These are phyloP conservation scores for Capitella teleta DNA, from an alignment of 1,140 invertebrate species.

Conservation along the genomic window DNA sequence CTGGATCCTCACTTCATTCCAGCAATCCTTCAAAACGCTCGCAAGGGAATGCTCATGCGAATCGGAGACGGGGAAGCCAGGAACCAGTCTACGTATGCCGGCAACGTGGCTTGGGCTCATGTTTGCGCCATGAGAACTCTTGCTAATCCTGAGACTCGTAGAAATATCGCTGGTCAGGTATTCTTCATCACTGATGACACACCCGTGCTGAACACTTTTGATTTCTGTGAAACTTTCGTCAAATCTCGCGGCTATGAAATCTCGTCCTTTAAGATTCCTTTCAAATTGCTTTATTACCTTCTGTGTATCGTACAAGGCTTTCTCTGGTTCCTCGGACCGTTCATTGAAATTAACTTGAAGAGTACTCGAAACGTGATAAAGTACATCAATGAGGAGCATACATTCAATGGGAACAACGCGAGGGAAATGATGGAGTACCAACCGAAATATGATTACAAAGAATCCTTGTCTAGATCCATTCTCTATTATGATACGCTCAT, in stretches of 20 bases:
- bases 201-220: constrained; percentile 49
- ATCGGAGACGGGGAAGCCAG: constrained; percentile 31
- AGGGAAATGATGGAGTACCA: constrained; percentile 50
- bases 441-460: constrained; percentile 49
- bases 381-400: constrained; percentile 51
- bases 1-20: constrained; percentile 52
- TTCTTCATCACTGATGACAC: constrained; percentile 60
- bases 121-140: constrained; percentile 52
- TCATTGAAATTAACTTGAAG: constrained; percentile 21
- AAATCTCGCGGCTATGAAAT: constrained; percentile 31
- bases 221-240: constrained; percentile 49
- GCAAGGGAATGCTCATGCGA: constrained; percentile 43
- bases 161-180: constrained; percentile 43
- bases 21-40: constrained; percentile 44
- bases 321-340: constrained; percentile 28
- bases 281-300: constrained; percentile 44
- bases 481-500: too few relatives aligned
- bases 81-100: constrained; percentile 54
- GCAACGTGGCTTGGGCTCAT: constrained; percentile 58
- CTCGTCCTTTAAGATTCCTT: constrained; percentile 40
- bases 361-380: constrained; percentile 22
- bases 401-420: constrained; percentile 52
- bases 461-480: constrained; percentile 32
- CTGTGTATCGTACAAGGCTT: constrained; percentile 45
- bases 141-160: constrained; percentile 37